A percentile compares a stretch with the other conserved stretches of the same genome.
phyloP scores from a whole-genome alignment of 2,888 invertebrate species.

The Antheraea yamamai region DNA sequence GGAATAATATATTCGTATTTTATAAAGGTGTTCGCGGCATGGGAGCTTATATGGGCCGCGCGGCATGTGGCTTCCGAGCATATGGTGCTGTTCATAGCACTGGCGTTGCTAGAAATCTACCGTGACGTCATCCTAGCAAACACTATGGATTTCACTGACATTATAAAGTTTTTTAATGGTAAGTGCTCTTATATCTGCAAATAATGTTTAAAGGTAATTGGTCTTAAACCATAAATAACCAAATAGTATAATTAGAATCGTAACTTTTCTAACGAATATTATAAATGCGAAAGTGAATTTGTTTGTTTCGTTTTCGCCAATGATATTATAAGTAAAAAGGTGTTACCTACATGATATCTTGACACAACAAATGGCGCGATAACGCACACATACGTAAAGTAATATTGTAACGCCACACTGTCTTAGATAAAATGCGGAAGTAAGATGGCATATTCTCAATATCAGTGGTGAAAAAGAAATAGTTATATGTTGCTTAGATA shows the following conservation, averaged over 20 bases:
- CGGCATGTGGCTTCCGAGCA: constrained; percentile 92
- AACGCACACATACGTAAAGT: too few species aligned
- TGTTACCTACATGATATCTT: too few species aligned
- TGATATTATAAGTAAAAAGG: too few species aligned
- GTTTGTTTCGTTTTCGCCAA: too few species aligned
- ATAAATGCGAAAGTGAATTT: too few species aligned
- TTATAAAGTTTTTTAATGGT: constrained; percentile 99
- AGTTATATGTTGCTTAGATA: too few species aligned
- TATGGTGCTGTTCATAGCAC: constrained; percentile 95
- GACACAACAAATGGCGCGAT: too few species aligned
- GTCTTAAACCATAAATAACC: neutral
- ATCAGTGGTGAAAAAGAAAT: too few species aligned
- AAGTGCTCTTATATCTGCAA: constrained; percentile 32
- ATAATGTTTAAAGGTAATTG: neutral
- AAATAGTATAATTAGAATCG: neutral
- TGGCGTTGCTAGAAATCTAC: constrained; percentile 95
- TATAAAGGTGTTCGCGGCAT: constrained; percentile 87
- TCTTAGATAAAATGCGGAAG: too few species aligned
- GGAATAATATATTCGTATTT: neutral
- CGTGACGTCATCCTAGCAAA: constrained; percentile 96
- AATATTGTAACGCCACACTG: too few species aligned
- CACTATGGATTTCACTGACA: constrained; percentile 98
- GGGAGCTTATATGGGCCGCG: constrained; percentile 99
- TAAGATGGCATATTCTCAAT: too few species aligned
- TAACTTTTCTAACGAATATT: neutral